Base-by-base conservation (phyloP, 2,797 vertebrate genomes). In the Syngnathus acus region DNA sequence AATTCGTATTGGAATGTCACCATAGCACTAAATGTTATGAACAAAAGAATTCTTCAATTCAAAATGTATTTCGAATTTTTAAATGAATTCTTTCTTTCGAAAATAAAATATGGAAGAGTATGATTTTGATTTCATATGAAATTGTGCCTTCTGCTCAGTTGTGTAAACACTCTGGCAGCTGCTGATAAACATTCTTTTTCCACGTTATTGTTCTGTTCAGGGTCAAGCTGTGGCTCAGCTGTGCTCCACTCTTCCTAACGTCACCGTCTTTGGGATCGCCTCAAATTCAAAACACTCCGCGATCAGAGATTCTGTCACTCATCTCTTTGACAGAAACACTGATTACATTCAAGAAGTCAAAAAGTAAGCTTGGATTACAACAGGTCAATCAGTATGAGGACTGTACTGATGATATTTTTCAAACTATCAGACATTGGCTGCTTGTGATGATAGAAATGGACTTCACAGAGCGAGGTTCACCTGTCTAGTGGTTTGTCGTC, bases 161-260 rank as follows among this genome's bases (percentile, higher is more conserved):
- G 23, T 32, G 23, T 11, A 60, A 40, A 11, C 13, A 21, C 17
- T 11, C 38, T 17, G 8, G 16, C 38, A 40, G 39, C 38, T 61
- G 58, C 38, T 61, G 38, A 42, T 61, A 10, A 40, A 60, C 58
- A 13, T 5, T n/a, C 21, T 5, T 21, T 42, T 9, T 17, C 19
- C 38, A 23, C 16, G 62, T 65, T 17, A 40, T 53, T 65, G 37
- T 65, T 50, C n/a, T 50, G 13, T 54, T 67, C 89, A 99, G 97
- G 97, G 97, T 85, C 96, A 98, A 85, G 97, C 97, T 66, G 94
- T 98, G 75, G 94, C 95, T 88, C 97, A 99, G 87, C 92, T 99
- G 65, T 99, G 97, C 76, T 94, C 95, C 78, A 98, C 95, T 1
- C 70, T 99, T 55, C 94, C 95, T 73, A 92, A 91, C 2, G 92